These are phyloP conservation scores for Ceratitis capitata DNA, from an alignment of 1,140 invertebrate genomes.

Conservation along the genomic window DNA sequence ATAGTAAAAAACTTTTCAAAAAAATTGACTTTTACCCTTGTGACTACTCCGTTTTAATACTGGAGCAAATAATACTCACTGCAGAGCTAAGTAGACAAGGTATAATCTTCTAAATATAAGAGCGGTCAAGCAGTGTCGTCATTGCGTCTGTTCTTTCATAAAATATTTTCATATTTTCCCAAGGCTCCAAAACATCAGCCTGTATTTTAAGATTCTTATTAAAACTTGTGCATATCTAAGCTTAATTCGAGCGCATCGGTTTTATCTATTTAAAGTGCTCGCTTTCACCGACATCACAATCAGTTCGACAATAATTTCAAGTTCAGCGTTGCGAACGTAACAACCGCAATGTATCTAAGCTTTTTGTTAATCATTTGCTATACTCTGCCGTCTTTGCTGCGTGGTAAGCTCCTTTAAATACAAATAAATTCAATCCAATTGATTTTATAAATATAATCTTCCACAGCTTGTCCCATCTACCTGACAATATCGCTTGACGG, in stretches of 20 bases:
- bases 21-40: too few relatives aligned
- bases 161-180: too few relatives aligned
- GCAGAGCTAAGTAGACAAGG: too few relatives aligned
- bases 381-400: background rate
- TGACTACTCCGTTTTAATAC: too few relatives aligned
- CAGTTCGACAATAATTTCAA: slow-evolving; percentile 17
- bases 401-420: background rate
- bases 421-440: background rate
- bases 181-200: too few relatives aligned
- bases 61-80: too few relatives aligned
- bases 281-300: background rate
- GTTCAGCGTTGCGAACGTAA: slow-evolving; percentile 16
- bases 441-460: too few relatives aligned
- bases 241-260: background rate
- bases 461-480: slow-evolving; percentile 55
- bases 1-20: too few relatives aligned
- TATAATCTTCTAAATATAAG: too few relatives aligned
- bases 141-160: too few relatives aligned
- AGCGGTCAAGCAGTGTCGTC: too few relatives aligned
- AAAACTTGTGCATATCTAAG: background rate
- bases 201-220: background rate
- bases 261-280: background rate
- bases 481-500: slow-evolving; percentile 54
- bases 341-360: slow-evolving; percentile 46
- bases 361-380: slow-evolving; percentile 41